Evolutionary conservation across 2,797 vertebrate genomes (phyloP).

Genomic region (Thamnophis elegans): DNA sequence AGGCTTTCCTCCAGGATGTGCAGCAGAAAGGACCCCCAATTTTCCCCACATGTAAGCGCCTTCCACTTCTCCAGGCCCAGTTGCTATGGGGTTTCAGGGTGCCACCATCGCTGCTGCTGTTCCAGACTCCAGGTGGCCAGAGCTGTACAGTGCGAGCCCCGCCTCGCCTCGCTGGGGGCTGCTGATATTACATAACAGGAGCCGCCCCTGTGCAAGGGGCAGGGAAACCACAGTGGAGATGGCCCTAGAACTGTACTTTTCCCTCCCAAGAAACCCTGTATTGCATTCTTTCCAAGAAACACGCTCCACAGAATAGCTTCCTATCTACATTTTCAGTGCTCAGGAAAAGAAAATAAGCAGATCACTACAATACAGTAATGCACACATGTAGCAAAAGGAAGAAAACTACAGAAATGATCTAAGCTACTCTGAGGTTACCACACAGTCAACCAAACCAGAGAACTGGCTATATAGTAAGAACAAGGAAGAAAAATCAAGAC

Average conservation of each 20-base stretch:
- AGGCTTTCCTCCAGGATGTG: not conserved
- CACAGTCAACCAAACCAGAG: not conserved
- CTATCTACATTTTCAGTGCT: constrained; percentile 7
- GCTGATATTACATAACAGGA: constrained; percentile 41
- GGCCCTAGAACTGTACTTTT: not conserved
- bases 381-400: not conserved
- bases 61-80: not conserved
- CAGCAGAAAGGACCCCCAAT: not conserved
- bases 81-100: constrained; percentile 6
- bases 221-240: constrained; percentile 20
- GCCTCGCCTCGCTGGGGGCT: constrained; percentile 16
- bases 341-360: not conserved
- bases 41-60: not conserved
- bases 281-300: constrained; percentile 22
- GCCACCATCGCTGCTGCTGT: constrained; percentile 9
- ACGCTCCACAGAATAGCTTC: not conserved
- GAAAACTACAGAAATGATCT: not conserved
- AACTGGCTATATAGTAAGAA: not conserved
- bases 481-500: not conserved
- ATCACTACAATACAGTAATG: not conserved
- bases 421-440: not conserved
- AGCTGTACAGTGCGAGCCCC: not conserved
- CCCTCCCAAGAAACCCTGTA: constrained; percentile 10
- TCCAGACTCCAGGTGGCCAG: constrained; percentile 11
- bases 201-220: constrained; percentile 32